Conservation (phyloP, 2,797 vertebrate species). For the Nyctibius grandis region DNA sequence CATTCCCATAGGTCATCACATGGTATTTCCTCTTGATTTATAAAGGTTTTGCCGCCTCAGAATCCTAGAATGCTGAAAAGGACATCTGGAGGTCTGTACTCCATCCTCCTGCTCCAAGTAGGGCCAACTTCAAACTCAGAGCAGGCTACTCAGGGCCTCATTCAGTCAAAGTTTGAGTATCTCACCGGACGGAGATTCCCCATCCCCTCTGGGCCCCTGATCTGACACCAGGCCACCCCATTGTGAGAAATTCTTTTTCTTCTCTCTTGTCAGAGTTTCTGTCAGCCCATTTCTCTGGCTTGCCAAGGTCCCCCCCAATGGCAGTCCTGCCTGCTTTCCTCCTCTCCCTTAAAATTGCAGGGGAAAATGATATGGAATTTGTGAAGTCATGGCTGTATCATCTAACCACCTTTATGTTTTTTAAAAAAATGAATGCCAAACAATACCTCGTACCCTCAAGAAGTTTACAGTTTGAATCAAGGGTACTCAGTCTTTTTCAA, state of each 20-base stretch:
- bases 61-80: background rate
- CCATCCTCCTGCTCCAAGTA: background rate
- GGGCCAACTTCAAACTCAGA: background rate
- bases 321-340: background rate
- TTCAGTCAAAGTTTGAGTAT: background rate
- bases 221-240: background rate
- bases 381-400: background rate
- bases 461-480: background rate
- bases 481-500: background rate
- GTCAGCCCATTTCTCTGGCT: background rate
- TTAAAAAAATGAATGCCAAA: background rate
- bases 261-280: background rate
- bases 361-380: background rate
- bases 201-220: background rate
- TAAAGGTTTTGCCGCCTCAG: background rate
- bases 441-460: background rate
- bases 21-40: background rate
- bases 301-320: background rate
- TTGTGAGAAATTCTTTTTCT: background rate
- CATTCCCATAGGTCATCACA: background rate
- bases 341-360: background rate
- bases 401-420: background rate
- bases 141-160: background rate
- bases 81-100: background rate
- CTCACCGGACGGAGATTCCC: background rate